These are phyloP conservation scores for Podotricha telesiphe DNA, from an alignment of 2,888 invertebrate species.

Conservation along the genomic window DNA sequence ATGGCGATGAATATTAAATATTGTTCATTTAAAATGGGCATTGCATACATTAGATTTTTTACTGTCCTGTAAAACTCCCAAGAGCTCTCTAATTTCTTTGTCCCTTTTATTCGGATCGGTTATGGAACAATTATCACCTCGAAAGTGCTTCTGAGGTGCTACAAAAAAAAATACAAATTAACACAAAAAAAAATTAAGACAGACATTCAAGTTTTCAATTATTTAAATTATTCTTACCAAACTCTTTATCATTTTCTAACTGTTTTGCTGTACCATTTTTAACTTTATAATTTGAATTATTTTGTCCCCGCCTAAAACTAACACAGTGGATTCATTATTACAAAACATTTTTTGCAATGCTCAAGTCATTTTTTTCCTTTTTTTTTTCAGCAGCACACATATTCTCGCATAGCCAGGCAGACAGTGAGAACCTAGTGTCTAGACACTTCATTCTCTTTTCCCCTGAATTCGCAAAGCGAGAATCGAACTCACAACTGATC, in stretches of 20 bases:
- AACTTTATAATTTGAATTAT: neutral
- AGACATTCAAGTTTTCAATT: neutral
- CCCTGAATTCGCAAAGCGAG: too few relatives aligned
- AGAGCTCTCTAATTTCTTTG: slow-evolving; percentile 66
- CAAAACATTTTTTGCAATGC: too few relatives aligned
- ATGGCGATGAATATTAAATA: neutral
- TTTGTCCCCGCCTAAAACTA: slow-evolving; percentile 12
- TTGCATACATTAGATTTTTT: slow-evolving; percentile 21
- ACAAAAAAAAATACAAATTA: slow-evolving; percentile 12
- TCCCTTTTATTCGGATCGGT: slow-evolving; percentile 65
- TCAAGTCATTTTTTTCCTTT: too few relatives aligned
- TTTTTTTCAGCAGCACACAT: too few relatives aligned
- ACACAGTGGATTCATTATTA: too few relatives aligned
- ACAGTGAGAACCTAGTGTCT: too few relatives aligned
- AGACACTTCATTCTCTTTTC: too few relatives aligned
- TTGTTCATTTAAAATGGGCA: neutral
- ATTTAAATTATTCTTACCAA: neutral
- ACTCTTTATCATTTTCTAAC: neutral
- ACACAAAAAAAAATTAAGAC: slow-evolving; percentile 30
- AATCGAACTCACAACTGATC: too few relatives aligned
- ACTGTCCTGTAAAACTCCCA: slow-evolving; percentile 52
- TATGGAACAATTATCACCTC: slow-evolving; percentile 65
- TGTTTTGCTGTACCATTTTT: neutral
- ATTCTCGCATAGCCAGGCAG: too few relatives aligned
- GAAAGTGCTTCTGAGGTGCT: slow-evolving; percentile 65